phyloP scores from a whole-genome alignment of 1,140 invertebrate species.

The Danaus plexippus region DNA sequence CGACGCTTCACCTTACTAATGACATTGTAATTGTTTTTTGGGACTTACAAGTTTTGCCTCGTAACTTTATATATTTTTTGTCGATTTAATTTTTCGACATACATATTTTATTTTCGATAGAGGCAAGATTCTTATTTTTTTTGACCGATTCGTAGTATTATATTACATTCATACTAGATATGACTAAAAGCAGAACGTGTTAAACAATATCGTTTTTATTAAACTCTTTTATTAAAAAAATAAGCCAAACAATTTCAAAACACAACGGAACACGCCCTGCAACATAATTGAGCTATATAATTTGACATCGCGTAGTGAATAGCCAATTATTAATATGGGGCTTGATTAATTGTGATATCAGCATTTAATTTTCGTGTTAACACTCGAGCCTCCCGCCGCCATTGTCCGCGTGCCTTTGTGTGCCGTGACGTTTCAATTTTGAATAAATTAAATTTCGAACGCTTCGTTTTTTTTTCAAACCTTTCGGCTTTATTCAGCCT shows the following conservation, averaged over 20 bases:
- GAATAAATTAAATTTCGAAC: conserved; percentile 72
- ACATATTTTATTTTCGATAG: not conserved
- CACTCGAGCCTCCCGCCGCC: conserved; percentile 42
- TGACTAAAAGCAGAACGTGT: too few species aligned
- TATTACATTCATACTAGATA: too few species aligned
- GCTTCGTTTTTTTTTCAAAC: conserved; percentile 56
- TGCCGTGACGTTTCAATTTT: conserved; percentile 70
- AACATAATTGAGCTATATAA: conserved; percentile 67
- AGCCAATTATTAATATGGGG: conserved; percentile 71
- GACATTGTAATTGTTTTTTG: too few species aligned
- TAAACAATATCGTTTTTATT: conserved; percentile 4
- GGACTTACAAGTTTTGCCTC: too few species aligned
- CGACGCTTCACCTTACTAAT: too few species aligned
- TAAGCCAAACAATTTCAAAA: conserved; percentile 35
- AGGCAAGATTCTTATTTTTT: not conserved
- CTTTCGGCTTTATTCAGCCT: too few species aligned
- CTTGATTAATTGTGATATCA: conserved; percentile 72
- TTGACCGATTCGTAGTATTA: too few species aligned
- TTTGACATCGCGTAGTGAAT: conserved; percentile 67
- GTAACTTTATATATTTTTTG: too few species aligned
- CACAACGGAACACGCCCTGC: conserved; percentile 50
- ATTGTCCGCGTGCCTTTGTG: conserved; percentile 62
- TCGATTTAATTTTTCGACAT: too few species aligned
- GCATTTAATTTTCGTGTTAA: conserved; percentile 71
- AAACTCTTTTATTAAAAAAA: conserved; percentile 1